Evolutionary conservation across 2,888 invertebrate species (phyloP), one percentile per base, ranked within the genome.

Genomic region (Drosophila melanosoma): DNA sequence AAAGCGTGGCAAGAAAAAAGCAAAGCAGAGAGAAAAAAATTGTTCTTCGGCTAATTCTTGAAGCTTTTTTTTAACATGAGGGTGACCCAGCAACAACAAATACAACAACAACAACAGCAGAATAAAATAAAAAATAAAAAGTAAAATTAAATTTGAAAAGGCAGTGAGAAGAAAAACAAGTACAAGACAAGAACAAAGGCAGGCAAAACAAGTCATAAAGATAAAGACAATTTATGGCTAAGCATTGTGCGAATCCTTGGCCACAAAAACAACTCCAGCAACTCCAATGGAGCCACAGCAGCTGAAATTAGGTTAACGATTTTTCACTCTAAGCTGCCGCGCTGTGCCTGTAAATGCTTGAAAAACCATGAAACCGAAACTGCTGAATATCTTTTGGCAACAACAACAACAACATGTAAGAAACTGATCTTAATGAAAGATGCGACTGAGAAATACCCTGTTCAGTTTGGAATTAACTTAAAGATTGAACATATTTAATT

Each of bases 221-320:
- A 81, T 81, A 81, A 81, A 81, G 76, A 32, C 76, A 79, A 81
- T 81, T 81, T 81, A 81, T 78, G 74, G 79, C 68, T 59, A 59
- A 82, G 78, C 72, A 76, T 82, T 77, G 74, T 72, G 78, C 74
- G 74, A 76, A 82, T 82, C 71, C 74, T 76, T 74, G 64, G 69
- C 70, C 61, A 72, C 64, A 56, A 69, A 71, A 77, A 64, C 64
- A 75, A 69, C 45, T 45, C 45, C 45, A 8, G 45, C 45, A 56
- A 56, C 76, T 64, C 64, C 57, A 33, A 52, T 38, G 65, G 52
- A 74, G 51, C 51, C 64, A 51, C 48, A 51, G 66, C 49, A 74
- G 59, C 82, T 79, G 84, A 91, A 91, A 91, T 91, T 91, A 90
- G 91, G 91, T 91, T 91, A 91, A 91, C 90, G 91, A 90, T 90